Evolutionary conservation across 2,888 invertebrate genomes (phyloP).

Genomic region (Apoda limacodes): DNA sequence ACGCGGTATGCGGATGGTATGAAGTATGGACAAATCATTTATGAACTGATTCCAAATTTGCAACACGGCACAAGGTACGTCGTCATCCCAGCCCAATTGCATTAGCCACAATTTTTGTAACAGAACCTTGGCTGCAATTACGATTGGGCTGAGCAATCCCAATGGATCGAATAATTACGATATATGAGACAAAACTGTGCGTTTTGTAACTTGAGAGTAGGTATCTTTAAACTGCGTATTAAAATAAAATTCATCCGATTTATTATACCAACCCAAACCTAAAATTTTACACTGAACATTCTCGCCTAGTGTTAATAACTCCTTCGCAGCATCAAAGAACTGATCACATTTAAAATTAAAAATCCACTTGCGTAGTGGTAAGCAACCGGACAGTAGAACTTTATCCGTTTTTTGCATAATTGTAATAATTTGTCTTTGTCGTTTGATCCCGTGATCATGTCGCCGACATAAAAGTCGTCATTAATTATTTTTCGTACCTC

Average conservation of each 20-base stretch:
- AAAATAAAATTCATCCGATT: slow-evolving; percentile 5
- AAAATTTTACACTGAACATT: slow-evolving; percentile 5
- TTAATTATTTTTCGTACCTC: too few relatives aligned
- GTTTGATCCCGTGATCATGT: too few relatives aligned
- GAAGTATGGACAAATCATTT: neutral
- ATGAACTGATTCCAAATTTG: slow-evolving; percentile 12
- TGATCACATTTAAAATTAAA: slow-evolving; percentile 4
- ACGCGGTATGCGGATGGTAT: slow-evolving; percentile 12
- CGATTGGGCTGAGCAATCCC: slow-evolving; percentile 17
- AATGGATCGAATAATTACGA: slow-evolving; percentile 21
- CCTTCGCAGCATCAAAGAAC: neutral
- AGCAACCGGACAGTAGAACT: too few relatives aligned
- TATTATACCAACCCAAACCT: slow-evolving; percentile 4
- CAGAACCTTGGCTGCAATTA: slow-evolving; percentile 18
- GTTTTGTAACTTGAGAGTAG: too few relatives aligned
- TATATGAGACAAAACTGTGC: slow-evolving; percentile 11
- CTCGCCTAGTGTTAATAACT: slow-evolving; percentile 2
- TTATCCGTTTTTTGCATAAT: too few relatives aligned
- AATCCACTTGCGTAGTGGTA: slow-evolving; percentile 4
- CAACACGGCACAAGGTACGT: slow-evolving; percentile 10
- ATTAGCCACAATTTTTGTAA: slow-evolving; percentile 20
- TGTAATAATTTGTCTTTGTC: too few relatives aligned
- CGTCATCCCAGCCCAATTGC: slow-evolving; percentile 20
- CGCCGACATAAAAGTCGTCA: too few relatives aligned
- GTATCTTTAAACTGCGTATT: slow-evolving; percentile 1